These are phyloP conservation scores for Globia sparganii DNA, from an alignment of 2,888 invertebrate genomes.

Conservation along the genomic window DNA sequence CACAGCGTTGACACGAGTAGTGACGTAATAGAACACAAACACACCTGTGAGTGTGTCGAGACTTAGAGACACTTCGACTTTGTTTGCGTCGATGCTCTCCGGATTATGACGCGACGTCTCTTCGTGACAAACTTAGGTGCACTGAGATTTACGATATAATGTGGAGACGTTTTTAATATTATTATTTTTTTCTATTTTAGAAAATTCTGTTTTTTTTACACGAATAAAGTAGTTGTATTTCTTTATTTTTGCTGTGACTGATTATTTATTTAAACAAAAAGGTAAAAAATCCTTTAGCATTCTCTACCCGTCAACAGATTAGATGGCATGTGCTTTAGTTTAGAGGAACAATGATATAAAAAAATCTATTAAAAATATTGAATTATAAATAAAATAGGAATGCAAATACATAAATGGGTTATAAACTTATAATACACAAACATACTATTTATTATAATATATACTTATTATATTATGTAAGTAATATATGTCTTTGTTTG, in stretches of 20 bases:
- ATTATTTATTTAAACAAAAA: too few species aligned
- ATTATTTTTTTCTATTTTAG: background rate
- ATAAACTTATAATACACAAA: too few species aligned
- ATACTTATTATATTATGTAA: too few species aligned
- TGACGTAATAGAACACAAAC: conserved; percentile 81
- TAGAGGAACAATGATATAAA: too few species aligned
- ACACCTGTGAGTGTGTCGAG: conserved; percentile 72
- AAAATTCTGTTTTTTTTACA: background rate
- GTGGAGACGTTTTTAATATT: background rate
- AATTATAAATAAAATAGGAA: too few species aligned
- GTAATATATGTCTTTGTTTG: too few species aligned
- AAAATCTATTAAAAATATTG: too few species aligned
- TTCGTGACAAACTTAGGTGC: conserved; percentile 49
- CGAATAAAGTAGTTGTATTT: background rate
- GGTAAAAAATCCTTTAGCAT: too few species aligned
- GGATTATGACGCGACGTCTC: conserved; percentile 20
- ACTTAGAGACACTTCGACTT: conserved; percentile 61
- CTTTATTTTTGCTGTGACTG: background rate
- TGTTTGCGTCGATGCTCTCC: conserved; percentile 66
- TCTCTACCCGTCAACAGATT: too few species aligned
- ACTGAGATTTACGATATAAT: conserved; percentile 33
- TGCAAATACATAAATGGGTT: too few species aligned
- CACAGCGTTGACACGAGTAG: conserved; percentile 49
- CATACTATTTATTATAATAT: too few species aligned
- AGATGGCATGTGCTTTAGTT: too few species aligned